Base-by-base conservation (phyloP, 53 echinoderm and acorn worm species). In the Pentamera pediparva region DNA sequence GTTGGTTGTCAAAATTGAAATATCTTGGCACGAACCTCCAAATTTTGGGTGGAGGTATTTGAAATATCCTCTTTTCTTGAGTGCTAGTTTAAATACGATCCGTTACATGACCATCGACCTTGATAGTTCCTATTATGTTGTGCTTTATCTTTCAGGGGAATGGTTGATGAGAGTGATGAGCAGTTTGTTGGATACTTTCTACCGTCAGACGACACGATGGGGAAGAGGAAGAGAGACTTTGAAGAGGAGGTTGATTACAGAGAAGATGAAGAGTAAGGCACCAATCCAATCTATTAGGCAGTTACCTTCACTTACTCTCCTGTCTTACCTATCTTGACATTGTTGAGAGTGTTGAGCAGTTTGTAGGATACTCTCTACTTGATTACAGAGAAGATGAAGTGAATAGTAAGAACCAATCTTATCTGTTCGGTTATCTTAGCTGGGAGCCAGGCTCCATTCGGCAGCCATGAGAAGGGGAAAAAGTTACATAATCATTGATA, bases 161-260 rank as follows among this genome's bases (percentile, higher is more conserved):
- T 96, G 98, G 98, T 91, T 8, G 98, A 96, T 74, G 98, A 96
- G 75, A 89, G 86, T 70, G 98, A 84, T 62, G 98, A 96, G 62
- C 98, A 96, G 81, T 96, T 96, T 86, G 98, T 96, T 18, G 98
- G 98, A 17, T 96, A 96, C 54, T 96, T 96, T 81, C 65, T 96
- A 36, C 98, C 98, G 12, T 81, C 77, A 1, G 85, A 88, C 37
- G 98, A 96, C 74, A 96, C 98, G 11, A 64, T 72, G 20, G 39
- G 80, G 8, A 96, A 96, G 69, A 75, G 98, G 39, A 96, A 96
- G 81, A 54, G 98, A 39, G 98, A 96, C 76, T 83, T 86, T 60
- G 75, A 85, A 26, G 98, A 96, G 41, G 98, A 86, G 56, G 80
- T 88, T 7, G 85, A 85, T 59, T 96, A 91, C 37, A 54, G 82